Evolutionary conservation across 2,113 vertebrate genomes (phyloP), one percentile per base, ranked within the genome.

Genomic region (Megalops atlanticus): DNA sequence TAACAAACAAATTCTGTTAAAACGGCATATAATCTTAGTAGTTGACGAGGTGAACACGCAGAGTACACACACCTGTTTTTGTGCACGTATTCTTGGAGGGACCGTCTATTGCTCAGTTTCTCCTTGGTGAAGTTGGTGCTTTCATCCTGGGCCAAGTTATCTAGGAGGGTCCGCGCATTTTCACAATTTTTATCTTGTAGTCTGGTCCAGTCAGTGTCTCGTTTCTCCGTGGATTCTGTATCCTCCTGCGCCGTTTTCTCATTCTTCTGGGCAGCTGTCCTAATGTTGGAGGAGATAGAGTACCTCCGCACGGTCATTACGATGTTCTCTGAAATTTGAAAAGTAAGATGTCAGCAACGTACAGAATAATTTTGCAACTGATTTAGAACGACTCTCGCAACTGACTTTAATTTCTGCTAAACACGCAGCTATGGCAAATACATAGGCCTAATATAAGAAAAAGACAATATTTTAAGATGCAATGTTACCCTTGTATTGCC

Each of bases 291-390:
- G 27, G 91, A 81, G 0, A 93, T 82, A 31, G 94, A 94, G 85
- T 99, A 99, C 64, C 96, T 94, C 43, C 98, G 91, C 33, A 99
- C 97, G 0, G 96, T 99, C 98, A 99, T 99, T 89, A 96, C 95
- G 39, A 89, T 74, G 43, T 94, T 90, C 12, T 92, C 97, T 99
- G 88, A 10, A 80, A 83, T 39, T 35, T 72, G 35, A 73, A 80
- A 35, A 58, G 41, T 52, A 12, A 80, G 24, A 1, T 40, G 31
- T 79, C 27, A 78, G 38, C n/a, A n/a, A n/a, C n/a, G n/a, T n/a
- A n/a, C n/a, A n/a, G n/a, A n/a, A n/a, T n/a, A n/a, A n/a, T n/a
- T n/a, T n/a, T n/a, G n/a, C n/a, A n/a, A n/a, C n/a, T n/a, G n/a
- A n/a, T n/a, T n/a, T n/a, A 70, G 7, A 41, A n/a, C 74, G 52